phyloP scores from a whole-genome alignment of 2,113 vertebrate genomes.

The Syrrhaptes paradoxus region DNA sequence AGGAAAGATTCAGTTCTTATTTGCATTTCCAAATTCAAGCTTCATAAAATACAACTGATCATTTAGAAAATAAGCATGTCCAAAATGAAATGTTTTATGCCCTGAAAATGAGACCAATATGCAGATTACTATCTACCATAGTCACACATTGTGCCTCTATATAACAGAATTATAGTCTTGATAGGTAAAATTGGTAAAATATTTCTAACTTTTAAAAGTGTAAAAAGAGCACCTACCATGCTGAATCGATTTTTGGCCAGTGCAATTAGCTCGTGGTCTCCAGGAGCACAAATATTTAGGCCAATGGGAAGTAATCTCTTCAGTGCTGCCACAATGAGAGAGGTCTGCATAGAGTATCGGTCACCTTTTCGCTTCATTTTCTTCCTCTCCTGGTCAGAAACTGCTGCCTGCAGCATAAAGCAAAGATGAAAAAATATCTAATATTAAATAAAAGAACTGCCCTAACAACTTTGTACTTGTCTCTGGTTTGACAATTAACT shows the following conservation, averaged over 20 bases:
- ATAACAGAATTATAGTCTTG: neutral
- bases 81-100: neutral
- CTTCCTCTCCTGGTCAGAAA: conserved; percentile 95
- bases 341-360: conserved; percentile 92
- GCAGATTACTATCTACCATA: neutral
- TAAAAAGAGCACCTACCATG: conserved; percentile 75
- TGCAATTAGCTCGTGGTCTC: conserved; percentile 93
- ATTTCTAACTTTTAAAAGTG: neutral
- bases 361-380: conserved; percentile 94
- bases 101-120: neutral
- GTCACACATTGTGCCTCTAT: neutral
- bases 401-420: conserved; percentile 79
- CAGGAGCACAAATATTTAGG: conserved; percentile 92
- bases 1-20: neutral
- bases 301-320: conserved; percentile 92
- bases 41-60: neutral
- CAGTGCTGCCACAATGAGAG: conserved; percentile 91
- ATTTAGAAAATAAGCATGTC: neutral
- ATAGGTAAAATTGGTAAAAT: neutral
- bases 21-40: neutral
- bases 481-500: neutral
- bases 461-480: neutral
- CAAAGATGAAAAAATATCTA: neutral
- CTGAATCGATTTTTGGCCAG: conserved; percentile 91
- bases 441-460: neutral